Percentiles rank a stretch among this genome's conserved stretches.
These are phyloP conservation scores for Rhynchomys soricoides DNA, from an alignment of 2,113 vertebrate genomes.

Conservation along the genomic window DNA sequence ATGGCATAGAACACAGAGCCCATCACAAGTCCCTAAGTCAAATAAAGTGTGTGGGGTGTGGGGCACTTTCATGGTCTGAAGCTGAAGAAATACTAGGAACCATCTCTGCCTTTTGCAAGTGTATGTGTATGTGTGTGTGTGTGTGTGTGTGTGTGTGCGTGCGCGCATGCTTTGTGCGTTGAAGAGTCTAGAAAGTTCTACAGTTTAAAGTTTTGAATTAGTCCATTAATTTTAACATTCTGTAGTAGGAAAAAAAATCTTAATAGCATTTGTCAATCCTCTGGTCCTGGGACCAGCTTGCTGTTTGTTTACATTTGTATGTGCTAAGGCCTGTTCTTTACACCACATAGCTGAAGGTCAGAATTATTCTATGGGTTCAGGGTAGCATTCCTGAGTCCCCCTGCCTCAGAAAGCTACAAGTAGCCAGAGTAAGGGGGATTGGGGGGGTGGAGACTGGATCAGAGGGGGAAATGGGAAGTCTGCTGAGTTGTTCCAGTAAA, in stretches of 20 bases:
- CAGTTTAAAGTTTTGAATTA: not conserved
- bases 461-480: not conserved
- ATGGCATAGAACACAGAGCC: not conserved
- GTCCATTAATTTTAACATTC: not conserved
- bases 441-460: not conserved
- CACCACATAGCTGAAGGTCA: not conserved
- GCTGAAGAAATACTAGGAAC: conserved; percentile 18
- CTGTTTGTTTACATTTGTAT: not conserved
- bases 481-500: not conserved
- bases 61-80: not conserved
- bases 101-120: not conserved
- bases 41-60: not conserved
- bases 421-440: fast-evolving
- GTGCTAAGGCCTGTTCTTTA: not conserved
- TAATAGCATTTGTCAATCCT: not conserved
- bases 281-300: not conserved
- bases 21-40: not conserved
- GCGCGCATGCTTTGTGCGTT: not conserved
- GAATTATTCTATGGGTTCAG: not conserved
- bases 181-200: conserved; percentile 29
- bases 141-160: not conserved
- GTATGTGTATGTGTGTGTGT: not conserved
- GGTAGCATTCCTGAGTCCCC: not conserved
- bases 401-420: not conserved
- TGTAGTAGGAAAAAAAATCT: conserved; percentile 6